These are phyloP conservation scores for Prunella strophiata DNA, from an alignment of 2,797 vertebrate genomes.

Conservation along the genomic window DNA sequence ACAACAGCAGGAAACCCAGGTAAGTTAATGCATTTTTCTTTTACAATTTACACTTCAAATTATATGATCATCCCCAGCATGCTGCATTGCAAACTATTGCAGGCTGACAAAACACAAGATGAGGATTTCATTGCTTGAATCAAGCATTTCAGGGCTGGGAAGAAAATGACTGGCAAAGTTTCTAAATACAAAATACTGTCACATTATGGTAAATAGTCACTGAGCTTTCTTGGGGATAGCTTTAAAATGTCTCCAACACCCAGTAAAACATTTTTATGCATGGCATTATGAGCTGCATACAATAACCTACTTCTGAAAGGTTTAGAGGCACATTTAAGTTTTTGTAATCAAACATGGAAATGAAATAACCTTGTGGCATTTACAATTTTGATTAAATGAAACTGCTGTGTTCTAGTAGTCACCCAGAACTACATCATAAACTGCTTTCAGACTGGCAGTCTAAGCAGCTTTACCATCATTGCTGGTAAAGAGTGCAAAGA, in stretches of 20 bases:
- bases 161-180: constrained; percentile 31
- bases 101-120: constrained; percentile 1
- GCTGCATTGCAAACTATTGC: neutral
- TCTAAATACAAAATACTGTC: constrained; percentile 38
- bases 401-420: neutral
- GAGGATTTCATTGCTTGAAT: constrained; percentile 26
- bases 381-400: neutral
- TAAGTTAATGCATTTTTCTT: neutral
- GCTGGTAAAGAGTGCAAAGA: neutral
- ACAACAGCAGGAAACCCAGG: constrained; percentile 44
- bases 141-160: neutral
- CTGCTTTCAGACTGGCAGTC: neutral
- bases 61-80: neutral
- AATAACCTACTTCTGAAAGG: neutral
- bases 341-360: constrained; percentile 35
- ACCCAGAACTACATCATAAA: neutral
- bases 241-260: constrained; percentile 3
- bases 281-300: neutral
- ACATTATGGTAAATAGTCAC: constrained; percentile 28
- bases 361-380: constrained; percentile 10
- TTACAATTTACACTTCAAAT: constrained; percentile 49
- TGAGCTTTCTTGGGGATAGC: constrained; percentile 17
- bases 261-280: neutral
- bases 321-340: neutral
- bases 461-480: neutral